Conservation (phyloP, 2,888 invertebrate species). For the Gisinianus flammeolus region DNA sequence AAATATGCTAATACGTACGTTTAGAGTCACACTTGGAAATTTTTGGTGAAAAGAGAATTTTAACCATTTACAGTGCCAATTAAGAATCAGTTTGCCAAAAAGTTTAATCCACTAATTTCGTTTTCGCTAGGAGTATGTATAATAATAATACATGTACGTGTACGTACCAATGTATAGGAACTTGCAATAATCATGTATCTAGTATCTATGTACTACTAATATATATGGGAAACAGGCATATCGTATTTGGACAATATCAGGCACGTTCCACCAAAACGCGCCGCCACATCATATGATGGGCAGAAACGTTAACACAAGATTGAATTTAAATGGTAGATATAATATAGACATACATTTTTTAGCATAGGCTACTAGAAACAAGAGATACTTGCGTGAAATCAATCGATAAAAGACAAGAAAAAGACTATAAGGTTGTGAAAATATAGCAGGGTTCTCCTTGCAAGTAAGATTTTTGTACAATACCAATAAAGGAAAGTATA, state of each 20-base stretch:
- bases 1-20: not conserved
- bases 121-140: conserved; percentile 10
- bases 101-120: not conserved
- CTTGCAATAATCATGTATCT: not conserved
- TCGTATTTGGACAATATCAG: conserved; percentile 12
- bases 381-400: not conserved
- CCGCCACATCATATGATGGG: not conserved
- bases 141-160: not conserved
- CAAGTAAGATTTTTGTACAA: too few species aligned
- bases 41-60: too few species aligned
- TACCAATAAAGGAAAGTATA: too few species aligned
- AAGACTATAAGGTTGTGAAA: conserved; percentile 21
- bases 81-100: conserved; percentile 33
- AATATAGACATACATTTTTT: not conserved
- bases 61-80: conserved; percentile 36
- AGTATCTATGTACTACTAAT: too few species aligned
- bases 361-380: not conserved
- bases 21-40: conserved; percentile 31
- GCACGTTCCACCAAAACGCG: not conserved
- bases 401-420: conserved; percentile 25
- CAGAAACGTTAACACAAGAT: not conserved
- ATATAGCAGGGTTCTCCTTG: not conserved
- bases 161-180: not conserved
- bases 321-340: not conserved
- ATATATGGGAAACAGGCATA: not conserved